Percentiles rank a stretch among this genome's conserved stretches.
These are phyloP conservation scores for Acrossocheilus fasciatus DNA, from an alignment of 2,797 vertebrate genomes.

Conservation along the genomic window DNA sequence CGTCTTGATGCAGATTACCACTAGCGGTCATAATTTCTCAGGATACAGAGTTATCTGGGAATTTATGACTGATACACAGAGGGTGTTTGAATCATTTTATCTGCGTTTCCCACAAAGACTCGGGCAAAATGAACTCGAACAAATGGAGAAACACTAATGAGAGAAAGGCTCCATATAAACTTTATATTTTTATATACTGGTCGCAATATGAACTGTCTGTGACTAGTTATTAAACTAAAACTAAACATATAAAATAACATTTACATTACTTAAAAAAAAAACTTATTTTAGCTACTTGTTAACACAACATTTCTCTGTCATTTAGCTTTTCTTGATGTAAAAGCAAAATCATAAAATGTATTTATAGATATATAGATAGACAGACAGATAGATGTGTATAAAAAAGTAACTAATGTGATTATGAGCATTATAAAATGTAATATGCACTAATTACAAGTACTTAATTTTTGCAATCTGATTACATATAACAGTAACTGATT, in stretches of 20 bases:
- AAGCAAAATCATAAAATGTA: too few relatives aligned
- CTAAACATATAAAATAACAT: neutral
- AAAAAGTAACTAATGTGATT: too few relatives aligned
- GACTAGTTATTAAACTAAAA: neutral
- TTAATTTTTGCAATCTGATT: too few relatives aligned
- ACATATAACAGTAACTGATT: too few relatives aligned
- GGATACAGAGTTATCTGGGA: slow-evolving; percentile 16
- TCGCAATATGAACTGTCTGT: slow-evolving; percentile 24
- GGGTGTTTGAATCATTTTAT: slow-evolving; percentile 61
- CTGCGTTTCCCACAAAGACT: slow-evolving; percentile 61
- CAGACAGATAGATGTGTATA: too few relatives aligned
- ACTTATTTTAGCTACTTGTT: neutral
- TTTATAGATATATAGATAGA: too few relatives aligned
- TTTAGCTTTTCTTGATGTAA: neutral
- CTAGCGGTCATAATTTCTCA: neutral
- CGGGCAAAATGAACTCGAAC: slow-evolving; percentile 36
- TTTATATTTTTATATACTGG: neutral
- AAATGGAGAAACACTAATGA: slow-evolving; percentile 49
- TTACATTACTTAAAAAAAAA: neutral
- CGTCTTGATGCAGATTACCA: slow-evolving; percentile 32
- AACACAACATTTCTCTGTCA: neutral
- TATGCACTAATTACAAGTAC: too few relatives aligned
- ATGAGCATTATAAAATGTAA: too few relatives aligned
- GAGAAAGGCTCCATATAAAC: slow-evolving; percentile 8
- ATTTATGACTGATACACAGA: slow-evolving; percentile 39